A percentile compares a stretch with the other conserved stretches of the same genome.
Conservation (phyloP, 2,797 vertebrate species). For the Knipowitschia caucasica region DNA sequence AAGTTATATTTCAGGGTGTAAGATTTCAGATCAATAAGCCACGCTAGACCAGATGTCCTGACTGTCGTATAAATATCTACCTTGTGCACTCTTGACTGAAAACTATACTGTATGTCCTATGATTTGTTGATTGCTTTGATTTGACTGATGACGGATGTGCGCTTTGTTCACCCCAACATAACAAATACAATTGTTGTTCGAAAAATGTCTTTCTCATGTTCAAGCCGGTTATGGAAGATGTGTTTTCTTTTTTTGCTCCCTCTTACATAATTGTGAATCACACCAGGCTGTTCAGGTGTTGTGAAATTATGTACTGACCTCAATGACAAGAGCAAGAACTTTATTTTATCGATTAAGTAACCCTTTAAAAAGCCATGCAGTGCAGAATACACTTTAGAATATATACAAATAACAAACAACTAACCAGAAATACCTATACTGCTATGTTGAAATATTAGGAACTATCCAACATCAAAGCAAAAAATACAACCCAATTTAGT, state of each 20-base stretch:
- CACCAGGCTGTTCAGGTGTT: conserved; percentile 22
- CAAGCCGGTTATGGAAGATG: conserved; percentile 20
- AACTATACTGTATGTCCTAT: too few species aligned
- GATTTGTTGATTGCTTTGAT: too few species aligned
- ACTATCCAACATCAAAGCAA: not conserved
- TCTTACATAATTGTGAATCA: conserved; percentile 49
- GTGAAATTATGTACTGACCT: not conserved
- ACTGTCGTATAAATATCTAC: too few species aligned
- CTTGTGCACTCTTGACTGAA: too few species aligned
- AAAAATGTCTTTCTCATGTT: conserved; percentile 2
- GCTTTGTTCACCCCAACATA: too few species aligned
- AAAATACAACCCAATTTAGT: conserved; percentile 2
- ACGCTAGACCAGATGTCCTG: too few species aligned
- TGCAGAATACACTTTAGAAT: not conserved
- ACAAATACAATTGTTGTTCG: conserved; percentile 14
- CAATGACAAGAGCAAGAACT: not conserved
- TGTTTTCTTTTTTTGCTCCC: conserved; percentile 6
- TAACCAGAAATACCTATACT: not conserved
- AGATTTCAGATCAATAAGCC: too few species aligned
- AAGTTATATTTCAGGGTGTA: too few species aligned
- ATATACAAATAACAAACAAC: too few species aligned
- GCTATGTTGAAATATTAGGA: conserved; percentile 1
- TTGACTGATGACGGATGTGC: too few species aligned
- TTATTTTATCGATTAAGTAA: conserved; percentile 8
- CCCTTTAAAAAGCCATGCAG: not conserved